Base-by-base conservation (phyloP, 2,888 invertebrate genomes). In the Habroteleia sp. region DNA sequence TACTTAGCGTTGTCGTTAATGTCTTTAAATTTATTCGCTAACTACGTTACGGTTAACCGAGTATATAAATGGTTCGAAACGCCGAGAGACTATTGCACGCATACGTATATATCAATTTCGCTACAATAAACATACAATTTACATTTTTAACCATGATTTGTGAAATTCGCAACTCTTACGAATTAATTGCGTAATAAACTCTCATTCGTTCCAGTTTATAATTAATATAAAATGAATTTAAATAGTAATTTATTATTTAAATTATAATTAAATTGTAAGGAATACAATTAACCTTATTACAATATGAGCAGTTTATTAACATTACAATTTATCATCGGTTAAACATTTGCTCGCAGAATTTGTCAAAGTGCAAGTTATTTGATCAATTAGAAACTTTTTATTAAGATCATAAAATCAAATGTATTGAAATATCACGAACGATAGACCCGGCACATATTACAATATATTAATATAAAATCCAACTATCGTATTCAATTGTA, bases 11-110 rank as follows among this genome's bases (percentile, higher is more conserved):
- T 17, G 41, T 48, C 39, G 44, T 39, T 73, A 73, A 65, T 65
- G 44, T 73, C 65, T 73, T 73, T 37, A 41, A 65, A 73, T 66
- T 50, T 60, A 66, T 52, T 66, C 33, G 31, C 58, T 58, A 50
- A 66, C 42, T 58, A 73, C 50, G 66, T 73, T 65, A 73, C 39
- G 60, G 73, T 66, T 60, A 73, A 60, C 73, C 50, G 20, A 48
- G 58, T 42, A 31, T 58, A 58, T 54, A 71, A 54, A 72, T 56
- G 63, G 46, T 17, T 33, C 39, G 46, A 23, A 60, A 23, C n/a
- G 20, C 33, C 39, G 29, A 41, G n/a, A 14, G 54, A 44, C 63
- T 71, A 63, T 71, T 11, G 31, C 35, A 39, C 27, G 41, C n/a
- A 29, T 50, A 14, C 44, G 33, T 50, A 10, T 44, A 44, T 48